Evolutionary conservation across 2,888 invertebrate species (phyloP), one percentile per base, ranked within the genome.

Genomic region (Coleophora deauratella): DNA sequence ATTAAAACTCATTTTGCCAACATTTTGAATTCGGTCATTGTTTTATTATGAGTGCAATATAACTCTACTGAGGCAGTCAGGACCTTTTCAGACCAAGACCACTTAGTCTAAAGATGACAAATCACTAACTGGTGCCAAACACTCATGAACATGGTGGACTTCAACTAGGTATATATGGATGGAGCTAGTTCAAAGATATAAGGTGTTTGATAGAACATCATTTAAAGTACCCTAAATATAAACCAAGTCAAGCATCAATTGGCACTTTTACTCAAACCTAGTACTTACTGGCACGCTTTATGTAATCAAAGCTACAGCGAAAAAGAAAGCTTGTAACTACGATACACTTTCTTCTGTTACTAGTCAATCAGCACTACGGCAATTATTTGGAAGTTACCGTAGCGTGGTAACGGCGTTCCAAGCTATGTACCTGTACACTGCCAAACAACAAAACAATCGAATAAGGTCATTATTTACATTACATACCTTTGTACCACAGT

Each of bases 401-500:
- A 10, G 41, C 43, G 38, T 46, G 33, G 36, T 38, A 33, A 42
- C 41, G 27, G 38, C 30, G 31, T 39, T 40, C 39, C 7, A 38
- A 31, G 15, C 14, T 21, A 10, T 31, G n/a, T n/a, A n/a, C n/a
- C n/a, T n/a, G n/a, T n/a, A n/a, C n/a, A n/a, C n/a, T n/a, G 28
- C 2, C 27, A 21, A 57, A 51, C 53, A 59, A 56, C 64, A 61
- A 55, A 60, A 61, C 46, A 54, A 55, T 60, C 56, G 48, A 61
- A 59, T 55, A 52, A 55, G 47, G 55, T 49, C 57, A 59, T 60
- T 52, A 55, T 53, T 41, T 51, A 63, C 57, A 59, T 60, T 52
- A 55, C 54, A 42, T 51, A 63, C 57, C 59, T 58, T 55, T 48
- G 52, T 40, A 21, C 42, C 31, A 40, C 21, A 40, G 45, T 44